Evolutionary conservation across 2,888 invertebrate genomes (phyloP).

Genomic region (Ennomos erosarius): DNA sequence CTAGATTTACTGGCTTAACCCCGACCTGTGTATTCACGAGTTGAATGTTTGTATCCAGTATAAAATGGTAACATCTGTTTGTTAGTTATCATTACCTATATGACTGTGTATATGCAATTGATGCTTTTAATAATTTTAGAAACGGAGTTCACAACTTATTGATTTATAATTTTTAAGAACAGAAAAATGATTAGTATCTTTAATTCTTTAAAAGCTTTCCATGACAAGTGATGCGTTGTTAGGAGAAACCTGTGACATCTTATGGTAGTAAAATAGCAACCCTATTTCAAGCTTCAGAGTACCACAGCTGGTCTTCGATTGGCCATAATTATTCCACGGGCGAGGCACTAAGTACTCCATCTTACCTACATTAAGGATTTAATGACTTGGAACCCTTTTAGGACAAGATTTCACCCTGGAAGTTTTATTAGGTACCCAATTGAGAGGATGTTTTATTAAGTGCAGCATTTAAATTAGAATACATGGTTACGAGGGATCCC

Average conservation of each 20-base stretch:
- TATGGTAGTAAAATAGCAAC: constrained; percentile 2
- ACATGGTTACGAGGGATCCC: not conserved
- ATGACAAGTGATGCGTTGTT: constrained; percentile 1
- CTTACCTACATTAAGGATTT: constrained; percentile 29
- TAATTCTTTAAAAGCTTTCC: too few relatives aligned
- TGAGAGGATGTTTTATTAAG: constrained; percentile 11
- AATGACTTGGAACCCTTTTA: constrained; percentile 30
- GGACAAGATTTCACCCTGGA: constrained; percentile 20
- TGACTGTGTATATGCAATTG: too few relatives aligned
- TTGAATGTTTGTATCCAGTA: constrained; percentile 1
- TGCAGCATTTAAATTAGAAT: constrained; percentile 2
- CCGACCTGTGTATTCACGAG: constrained; percentile 19
- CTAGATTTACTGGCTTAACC: constrained; percentile 23
- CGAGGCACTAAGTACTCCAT: constrained; percentile 25
- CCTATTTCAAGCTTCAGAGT: constrained; percentile 2
- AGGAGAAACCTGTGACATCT: too few relatives aligned
- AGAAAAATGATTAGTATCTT: too few relatives aligned
- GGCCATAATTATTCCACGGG: constrained; percentile 24
- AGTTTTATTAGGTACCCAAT: constrained; percentile 22
- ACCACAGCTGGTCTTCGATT: constrained; percentile 22
- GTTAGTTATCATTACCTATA: too few relatives aligned
- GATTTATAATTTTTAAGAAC: too few relatives aligned
- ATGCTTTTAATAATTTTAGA: too few relatives aligned
- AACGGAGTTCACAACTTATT: too few relatives aligned
- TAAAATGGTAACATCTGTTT: not conserved